phyloP scores from a whole-genome alignment of 53 echinoderm and acorn worm genomes.

The Paelopatides confundens region DNA sequence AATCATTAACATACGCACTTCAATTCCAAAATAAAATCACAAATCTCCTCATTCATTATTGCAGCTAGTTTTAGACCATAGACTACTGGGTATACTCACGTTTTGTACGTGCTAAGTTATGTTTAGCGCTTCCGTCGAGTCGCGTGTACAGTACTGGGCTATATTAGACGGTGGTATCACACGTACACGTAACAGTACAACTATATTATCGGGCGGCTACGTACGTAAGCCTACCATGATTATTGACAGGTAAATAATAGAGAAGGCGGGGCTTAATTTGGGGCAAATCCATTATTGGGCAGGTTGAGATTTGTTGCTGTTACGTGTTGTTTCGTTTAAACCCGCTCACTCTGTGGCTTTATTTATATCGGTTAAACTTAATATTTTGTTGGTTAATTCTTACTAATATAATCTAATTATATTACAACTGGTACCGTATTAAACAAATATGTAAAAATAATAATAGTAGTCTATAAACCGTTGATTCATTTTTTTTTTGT shows the following conservation, averaged over 20 bases:
- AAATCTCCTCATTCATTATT: background rate
- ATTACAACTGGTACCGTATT: no score
- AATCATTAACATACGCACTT: background rate
- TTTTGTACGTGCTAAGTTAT: background rate
- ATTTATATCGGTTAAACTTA: no score
- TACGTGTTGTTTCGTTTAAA: no score
- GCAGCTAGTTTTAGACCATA: no score
- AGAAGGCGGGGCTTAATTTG: slow-evolving; percentile 24
- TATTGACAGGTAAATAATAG: slow-evolving; percentile 45
- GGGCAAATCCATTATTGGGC: slow-evolving; percentile 6
- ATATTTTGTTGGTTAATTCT: no score
- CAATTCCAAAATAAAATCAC: background rate
- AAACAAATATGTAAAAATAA: no score
- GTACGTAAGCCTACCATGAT: background rate
- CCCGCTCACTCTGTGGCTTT: no score
- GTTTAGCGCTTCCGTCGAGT: slow-evolving; percentile 32
- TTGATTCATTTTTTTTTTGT: no score
- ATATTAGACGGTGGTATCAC: background rate
- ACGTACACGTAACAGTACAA: slow-evolving; percentile 16
- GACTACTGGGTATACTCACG: background rate
- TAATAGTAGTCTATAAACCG: no score
- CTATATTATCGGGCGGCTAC: background rate
- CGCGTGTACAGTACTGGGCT: slow-evolving; percentile 29
- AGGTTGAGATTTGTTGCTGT: background rate
- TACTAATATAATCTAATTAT: no score